Percentiles rank a stretch among this genome's conserved stretches.
Evolutionary conservation across 2,888 invertebrate species (phyloP).

Genomic region (Stenolophus ochropezus): DNA sequence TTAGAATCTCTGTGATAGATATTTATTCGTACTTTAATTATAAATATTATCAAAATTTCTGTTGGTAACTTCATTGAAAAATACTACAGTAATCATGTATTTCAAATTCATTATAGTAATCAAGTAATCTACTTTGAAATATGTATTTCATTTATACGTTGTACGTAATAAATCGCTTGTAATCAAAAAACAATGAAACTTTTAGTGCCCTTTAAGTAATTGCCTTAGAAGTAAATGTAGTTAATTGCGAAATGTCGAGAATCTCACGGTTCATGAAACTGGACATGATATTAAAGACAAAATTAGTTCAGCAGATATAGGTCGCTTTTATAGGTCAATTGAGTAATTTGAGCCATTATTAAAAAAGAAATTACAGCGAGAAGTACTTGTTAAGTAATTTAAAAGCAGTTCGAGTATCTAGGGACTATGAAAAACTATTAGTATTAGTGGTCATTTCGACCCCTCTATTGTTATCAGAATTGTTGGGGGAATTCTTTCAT

Average conservation of each 20-base stretch:
- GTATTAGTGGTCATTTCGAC: background rate
- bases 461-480: background rate
- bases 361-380: background rate
- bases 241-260: constrained; percentile 32
- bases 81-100: too few species aligned
- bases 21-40: too few species aligned
- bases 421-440: background rate
- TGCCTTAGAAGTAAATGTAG: constrained; percentile 15
- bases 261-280: constrained; percentile 24
- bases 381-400: background rate
- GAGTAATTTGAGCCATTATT: background rate
- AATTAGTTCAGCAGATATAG: constrained; percentile 32
- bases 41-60: too few species aligned
- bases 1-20: too few species aligned
- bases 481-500: background rate
- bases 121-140: too few species aligned
- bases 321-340: constrained; percentile 13
- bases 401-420: background rate
- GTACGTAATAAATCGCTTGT: too few species aligned
- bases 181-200: background rate
- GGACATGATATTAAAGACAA: constrained; percentile 29
- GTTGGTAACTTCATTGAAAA: too few species aligned
- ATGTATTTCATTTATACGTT: too few species aligned
- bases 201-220: constrained; percentile 35
- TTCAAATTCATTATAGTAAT: too few species aligned